Base-by-base conservation (phyloP, 2,113 vertebrate species). In the Syngnathus typhle region DNA sequence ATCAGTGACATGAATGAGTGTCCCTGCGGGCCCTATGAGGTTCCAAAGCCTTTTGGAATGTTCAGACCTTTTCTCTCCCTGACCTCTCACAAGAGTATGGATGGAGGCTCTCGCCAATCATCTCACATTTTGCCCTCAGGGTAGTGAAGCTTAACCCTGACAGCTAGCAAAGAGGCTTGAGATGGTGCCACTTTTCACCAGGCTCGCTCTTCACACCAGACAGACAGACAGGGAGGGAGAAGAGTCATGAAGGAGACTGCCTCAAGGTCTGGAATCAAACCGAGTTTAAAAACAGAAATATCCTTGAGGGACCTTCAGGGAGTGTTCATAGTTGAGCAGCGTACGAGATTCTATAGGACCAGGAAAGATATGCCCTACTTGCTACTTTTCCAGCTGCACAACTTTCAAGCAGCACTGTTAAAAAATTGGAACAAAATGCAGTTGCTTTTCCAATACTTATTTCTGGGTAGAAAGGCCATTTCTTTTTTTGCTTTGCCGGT, bases 31-130 rank as follows among this genome's bases (percentile, higher is more conserved):
- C 75, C 19, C 51, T 36, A 54, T 67, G 74, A 65, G 77, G 82
- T 85, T 86, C 84, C 84, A 81, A 81, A 87, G 82, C 79, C 83
- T 61, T 70, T 36, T 85, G 87, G 83, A 88, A 84, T 83, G 84
- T 74, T 74, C 73, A 16, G 1, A 37, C 60, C 51, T 67, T 82
- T 72, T 58, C 68, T 72, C 65, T 52, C 69, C 52, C 68, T 43
- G 63, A 82, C 81, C 74, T 68, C 76, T 67, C 16, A 64, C 21
- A 18, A 82, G 68, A 69, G 44, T 79, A 73, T 75, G 72, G 80
- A 70, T 67, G 69, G 27, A 68, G 65, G 32, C 72, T 68, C 71
- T 82, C 69, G 71, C 74, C 76, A 73, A 69, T 87, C 78, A 78
- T 83, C 87, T 88, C 79, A 73, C 74, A 70, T 82, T 83, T 76